Conservation (phyloP, 2,797 vertebrate species). For the Micromesistius poutassou region DNA sequence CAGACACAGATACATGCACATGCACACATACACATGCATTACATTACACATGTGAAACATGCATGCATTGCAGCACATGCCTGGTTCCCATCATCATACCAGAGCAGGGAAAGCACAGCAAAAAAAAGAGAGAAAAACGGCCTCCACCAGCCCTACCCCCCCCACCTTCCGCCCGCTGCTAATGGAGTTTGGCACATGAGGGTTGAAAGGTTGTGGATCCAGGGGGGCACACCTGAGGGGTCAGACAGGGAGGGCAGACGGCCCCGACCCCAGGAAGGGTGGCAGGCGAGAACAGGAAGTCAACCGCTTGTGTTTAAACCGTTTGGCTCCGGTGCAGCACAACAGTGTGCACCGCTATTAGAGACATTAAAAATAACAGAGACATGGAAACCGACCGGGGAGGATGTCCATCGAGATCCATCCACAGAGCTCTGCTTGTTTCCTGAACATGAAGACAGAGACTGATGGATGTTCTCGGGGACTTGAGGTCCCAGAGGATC, state of each 20-base stretch:
- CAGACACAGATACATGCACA: not conserved
- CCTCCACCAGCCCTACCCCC: no score
- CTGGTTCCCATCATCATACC: conserved; percentile 33
- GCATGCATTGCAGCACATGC: conserved; percentile 10
- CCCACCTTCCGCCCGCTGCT: conserved; percentile 1
- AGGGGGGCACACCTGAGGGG: conserved; percentile 24
- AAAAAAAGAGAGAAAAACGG: no score
- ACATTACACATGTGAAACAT: not conserved
- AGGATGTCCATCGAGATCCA: conserved; percentile 15
- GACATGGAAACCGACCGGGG: not conserved
- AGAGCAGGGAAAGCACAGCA: conserved; percentile 12
- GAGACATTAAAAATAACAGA: not conserved
- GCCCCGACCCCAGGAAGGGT: conserved; percentile 2
- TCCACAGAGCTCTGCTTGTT: not conserved
- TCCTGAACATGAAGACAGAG: not conserved
- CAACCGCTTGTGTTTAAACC: not conserved
- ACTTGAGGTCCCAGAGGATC: not conserved
- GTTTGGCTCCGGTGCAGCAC: not conserved
- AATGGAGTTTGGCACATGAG: conserved; percentile 15
- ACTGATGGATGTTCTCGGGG: not conserved
- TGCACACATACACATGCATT: not conserved
- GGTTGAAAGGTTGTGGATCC: conserved; percentile 19
- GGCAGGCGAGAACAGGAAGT: conserved; percentile 17
- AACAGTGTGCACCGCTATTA: not conserved
- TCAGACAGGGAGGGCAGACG: not conserved